Base-by-base conservation (phyloP, 2,797 vertebrate species). In the Heteromormyrus szaboi region DNA sequence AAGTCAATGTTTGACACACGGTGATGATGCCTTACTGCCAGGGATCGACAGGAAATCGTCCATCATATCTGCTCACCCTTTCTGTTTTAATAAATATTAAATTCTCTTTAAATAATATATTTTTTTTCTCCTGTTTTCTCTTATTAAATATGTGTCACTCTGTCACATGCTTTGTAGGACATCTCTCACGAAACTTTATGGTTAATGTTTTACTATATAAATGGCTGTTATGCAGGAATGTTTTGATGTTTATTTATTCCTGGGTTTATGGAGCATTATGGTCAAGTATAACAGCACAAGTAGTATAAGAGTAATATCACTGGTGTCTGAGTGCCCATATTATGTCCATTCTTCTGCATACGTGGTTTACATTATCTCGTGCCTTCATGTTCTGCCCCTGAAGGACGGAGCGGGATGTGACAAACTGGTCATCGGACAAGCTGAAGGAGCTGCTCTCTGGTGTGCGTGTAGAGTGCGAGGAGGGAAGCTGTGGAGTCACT, bases 401-500 rank as follows among this genome's bases (percentile, higher is more conserved):
- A 92, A 99, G 99, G 99, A 99, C 98, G 0, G 99, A 99, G 92
- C 96, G 99, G 29, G 98, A 99, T 92, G 98, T 97, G 6, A 97
- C 98, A 76, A 97, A 95, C 91, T 99, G 98, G 99, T 99, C 99
- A 8, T 97, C 96, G 0, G 98, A 99, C 89, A 97, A 98, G 81
- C 95, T 99, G 93, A 99, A 97, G 92, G 92, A 94, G 0, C 94
- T 99, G 46, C 94, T 99, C 0, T 91, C 99, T 22, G 97, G 96
- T 0, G 87, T 99, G 90, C 93, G 84, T 1, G 97, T 97, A 92
- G 96, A 97, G 90, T 93, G 95, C 0, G 96, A 97, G 1, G 97
- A 98, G 4, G 99, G 99, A 6, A 91, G 87, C 0, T 99, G 99
- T 9, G 97, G 99, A 90, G 97, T 99, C 93, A 98, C 98, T 0